Evolutionary conservation across 2,888 invertebrate genomes (phyloP).

Genomic region (Adelphocoris suturalis): DNA sequence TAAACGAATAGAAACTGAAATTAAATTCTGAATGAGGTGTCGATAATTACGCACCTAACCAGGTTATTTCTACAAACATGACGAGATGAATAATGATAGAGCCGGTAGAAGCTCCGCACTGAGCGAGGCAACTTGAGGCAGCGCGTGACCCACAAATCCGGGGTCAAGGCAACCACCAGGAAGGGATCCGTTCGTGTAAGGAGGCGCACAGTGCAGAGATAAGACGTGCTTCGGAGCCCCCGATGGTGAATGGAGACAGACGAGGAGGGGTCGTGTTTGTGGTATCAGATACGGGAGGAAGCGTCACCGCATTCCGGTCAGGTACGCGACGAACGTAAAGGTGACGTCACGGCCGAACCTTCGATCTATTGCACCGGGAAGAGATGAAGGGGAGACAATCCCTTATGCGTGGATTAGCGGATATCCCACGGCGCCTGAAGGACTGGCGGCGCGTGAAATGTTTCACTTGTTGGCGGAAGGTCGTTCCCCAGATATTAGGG

Average conservation of each 20-base stretch:
- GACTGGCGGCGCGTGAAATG: slow-evolving; percentile 15
- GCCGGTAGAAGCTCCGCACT: slow-evolving; percentile 9
- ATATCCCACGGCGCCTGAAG: not conserved
- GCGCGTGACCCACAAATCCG: slow-evolving; percentile 43
- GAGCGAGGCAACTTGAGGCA: slow-evolving; percentile 31
- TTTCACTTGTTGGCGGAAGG: slow-evolving; percentile 43
- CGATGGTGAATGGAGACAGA: slow-evolving; percentile 49
- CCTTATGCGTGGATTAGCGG: slow-evolving; percentile 12
- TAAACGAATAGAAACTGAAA: no score
- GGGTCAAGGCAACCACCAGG: slow-evolving; percentile 49
- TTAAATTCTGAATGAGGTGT: no score
- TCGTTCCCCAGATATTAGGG: slow-evolving; percentile 32
- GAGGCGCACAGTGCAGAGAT: slow-evolving; percentile 37
- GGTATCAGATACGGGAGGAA: slow-evolving; percentile 48
- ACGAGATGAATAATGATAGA: not conserved
- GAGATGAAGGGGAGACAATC: slow-evolving; percentile 3
- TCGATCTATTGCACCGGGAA: slow-evolving; percentile 43
- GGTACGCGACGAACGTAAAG: slow-evolving; percentile 25
- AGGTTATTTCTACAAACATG: no score
- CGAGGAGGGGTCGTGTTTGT: slow-evolving; percentile 42
- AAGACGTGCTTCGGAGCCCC: slow-evolving; percentile 30
- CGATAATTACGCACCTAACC: no score
- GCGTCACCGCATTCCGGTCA: slow-evolving; percentile 63
- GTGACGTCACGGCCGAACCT: slow-evolving; percentile 58
- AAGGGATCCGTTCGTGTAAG: slow-evolving; percentile 39